These are phyloP conservation scores for Malachius bipustulatus DNA, from an alignment of 2,888 invertebrate species.

Conservation along the genomic window DNA sequence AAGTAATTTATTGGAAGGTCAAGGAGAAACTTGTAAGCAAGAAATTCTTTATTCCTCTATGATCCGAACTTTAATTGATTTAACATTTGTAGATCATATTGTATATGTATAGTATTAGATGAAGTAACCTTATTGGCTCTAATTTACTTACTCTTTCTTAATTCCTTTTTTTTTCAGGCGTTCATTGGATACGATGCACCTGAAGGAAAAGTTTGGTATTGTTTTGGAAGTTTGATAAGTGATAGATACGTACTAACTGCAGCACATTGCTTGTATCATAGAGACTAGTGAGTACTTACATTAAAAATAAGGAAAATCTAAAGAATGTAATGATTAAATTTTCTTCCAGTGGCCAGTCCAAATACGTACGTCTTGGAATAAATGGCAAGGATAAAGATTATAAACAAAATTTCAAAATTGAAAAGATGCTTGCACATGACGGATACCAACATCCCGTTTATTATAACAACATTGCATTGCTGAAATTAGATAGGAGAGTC, in stretches of 20 bases:
- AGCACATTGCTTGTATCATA: conserved; percentile 44
- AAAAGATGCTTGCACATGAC: conserved; percentile 32
- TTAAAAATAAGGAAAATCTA: conserved; percentile 10
- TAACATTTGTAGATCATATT: conserved; percentile 6
- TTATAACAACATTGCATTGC: conserved; percentile 43
- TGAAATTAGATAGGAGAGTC: conserved; percentile 34
- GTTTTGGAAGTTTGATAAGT: conserved; percentile 56
- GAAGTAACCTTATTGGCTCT: too few relatives aligned
- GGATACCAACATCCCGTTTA: conserved; percentile 31
- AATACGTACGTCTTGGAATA: conserved; percentile 37
- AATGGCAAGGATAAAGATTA: conserved; percentile 33
- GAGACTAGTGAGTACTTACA: conserved; percentile 14
- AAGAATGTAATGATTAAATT: background rate
- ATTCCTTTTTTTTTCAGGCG: conserved; percentile 22
- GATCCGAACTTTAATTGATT: conserved; percentile 1
- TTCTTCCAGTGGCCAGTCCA: conserved; percentile 32
- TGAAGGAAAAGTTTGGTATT: conserved; percentile 38
- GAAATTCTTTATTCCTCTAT: background rate
- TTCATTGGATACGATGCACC: conserved; percentile 23
- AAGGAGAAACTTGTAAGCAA: too few relatives aligned
- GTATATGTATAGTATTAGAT: too few relatives aligned
- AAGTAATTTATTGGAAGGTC: too few relatives aligned
- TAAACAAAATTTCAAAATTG: conserved; percentile 28
- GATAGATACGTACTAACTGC: conserved; percentile 51
- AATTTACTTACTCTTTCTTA: too few relatives aligned